Conservation (phyloP, 2,888 invertebrate genomes). For the Nephrocerus scutellatus region DNA sequence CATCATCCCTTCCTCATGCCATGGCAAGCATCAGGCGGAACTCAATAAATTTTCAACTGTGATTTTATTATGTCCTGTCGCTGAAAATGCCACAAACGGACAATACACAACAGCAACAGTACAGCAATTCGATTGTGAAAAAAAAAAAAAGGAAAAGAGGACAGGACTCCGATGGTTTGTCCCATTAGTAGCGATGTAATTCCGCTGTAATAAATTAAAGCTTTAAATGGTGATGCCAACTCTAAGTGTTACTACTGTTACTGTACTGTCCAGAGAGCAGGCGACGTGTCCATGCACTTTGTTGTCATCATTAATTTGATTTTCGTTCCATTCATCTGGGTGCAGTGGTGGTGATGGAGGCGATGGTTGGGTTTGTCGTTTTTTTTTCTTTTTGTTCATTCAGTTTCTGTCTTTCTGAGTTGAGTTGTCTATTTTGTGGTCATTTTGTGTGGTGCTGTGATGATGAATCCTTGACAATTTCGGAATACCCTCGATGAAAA, state of each 20-base stretch:
- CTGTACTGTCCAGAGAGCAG: too few relatives aligned
- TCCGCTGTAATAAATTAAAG: conserved; percentile 1
- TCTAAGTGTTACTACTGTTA: too few relatives aligned
- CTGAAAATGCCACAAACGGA: too few relatives aligned
- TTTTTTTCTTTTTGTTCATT: conserved; percentile 3
- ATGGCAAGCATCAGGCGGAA: too few relatives aligned
- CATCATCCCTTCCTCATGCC: too few relatives aligned
- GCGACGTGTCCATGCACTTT: too few relatives aligned
- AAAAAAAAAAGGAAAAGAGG: too few relatives aligned
- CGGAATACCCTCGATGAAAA: too few relatives aligned
- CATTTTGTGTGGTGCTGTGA: conserved; percentile 10
- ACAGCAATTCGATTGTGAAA: too few relatives aligned
- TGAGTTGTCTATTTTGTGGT: conserved; percentile 11
- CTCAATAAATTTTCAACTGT: too few relatives aligned
- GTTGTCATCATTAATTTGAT: conserved; percentile 16
- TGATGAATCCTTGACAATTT: conserved; percentile 13
- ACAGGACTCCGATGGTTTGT: background rate
- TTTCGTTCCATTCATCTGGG: conserved; percentile 3
- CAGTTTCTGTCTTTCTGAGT: background rate
- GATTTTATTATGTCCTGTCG: too few relatives aligned
- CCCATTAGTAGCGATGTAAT: background rate
- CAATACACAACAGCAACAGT: too few relatives aligned
- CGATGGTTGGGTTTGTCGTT: conserved; percentile 2
- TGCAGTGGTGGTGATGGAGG: background rate
- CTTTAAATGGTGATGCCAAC: conserved; percentile 14